phyloP scores from a whole-genome alignment of 2,113 vertebrate genomes.

The Pseudorectes ferrugineus region DNA sequence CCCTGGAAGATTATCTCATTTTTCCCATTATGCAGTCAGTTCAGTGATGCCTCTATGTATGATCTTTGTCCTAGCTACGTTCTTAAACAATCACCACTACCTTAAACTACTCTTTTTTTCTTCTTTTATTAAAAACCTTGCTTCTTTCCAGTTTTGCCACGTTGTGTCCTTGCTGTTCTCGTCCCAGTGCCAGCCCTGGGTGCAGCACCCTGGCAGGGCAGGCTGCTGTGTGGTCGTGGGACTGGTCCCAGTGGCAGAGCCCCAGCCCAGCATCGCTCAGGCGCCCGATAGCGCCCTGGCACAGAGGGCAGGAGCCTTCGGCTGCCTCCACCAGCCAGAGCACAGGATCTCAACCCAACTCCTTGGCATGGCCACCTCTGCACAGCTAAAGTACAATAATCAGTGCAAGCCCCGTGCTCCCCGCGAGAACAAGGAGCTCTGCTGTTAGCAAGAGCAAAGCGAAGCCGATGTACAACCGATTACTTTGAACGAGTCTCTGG shows the following conservation, averaged over 20 bases:
- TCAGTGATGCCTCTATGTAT: background rate
- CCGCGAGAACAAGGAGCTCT: background rate
- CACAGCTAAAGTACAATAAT: background rate
- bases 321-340: background rate
- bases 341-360: background rate
- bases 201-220: background rate
- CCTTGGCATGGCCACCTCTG: background rate
- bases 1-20: background rate
- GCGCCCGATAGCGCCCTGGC: rapidly evolving
- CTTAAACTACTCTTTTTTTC: background rate
- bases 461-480: background rate
- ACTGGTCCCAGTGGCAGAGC: background rate
- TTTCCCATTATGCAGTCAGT: background rate
- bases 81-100: background rate
- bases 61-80: background rate
- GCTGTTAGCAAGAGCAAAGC: background rate
- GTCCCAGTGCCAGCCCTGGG: background rate
- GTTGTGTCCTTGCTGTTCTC: background rate
- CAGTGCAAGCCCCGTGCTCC: background rate
- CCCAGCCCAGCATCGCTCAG: background rate
- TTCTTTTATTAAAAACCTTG: background rate
- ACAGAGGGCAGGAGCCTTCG: background rate
- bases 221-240: background rate
- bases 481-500: background rate
- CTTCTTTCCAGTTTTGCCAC: background rate